Evolutionary conservation across 2,797 vertebrate genomes (phyloP).

Genomic region (Pachyuromys duprasi): DNA sequence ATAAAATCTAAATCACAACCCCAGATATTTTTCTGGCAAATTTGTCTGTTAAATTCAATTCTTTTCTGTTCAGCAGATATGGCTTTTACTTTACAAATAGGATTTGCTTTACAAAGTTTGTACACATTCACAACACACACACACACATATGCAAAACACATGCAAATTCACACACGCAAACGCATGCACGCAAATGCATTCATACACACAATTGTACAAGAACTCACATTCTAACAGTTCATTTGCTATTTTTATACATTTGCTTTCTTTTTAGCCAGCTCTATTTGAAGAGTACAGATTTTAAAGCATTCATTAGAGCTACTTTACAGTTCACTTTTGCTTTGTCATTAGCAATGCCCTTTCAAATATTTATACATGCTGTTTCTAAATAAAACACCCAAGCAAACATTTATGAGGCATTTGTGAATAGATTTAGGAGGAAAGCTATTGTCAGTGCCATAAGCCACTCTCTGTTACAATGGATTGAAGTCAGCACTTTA

Average conservation of each 20-base stretch:
- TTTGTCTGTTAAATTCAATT: constrained; percentile 54
- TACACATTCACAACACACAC: background rate
- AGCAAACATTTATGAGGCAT: constrained; percentile 79
- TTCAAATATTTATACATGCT: constrained; percentile 79
- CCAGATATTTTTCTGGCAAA: constrained; percentile 57
- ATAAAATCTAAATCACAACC: constrained; percentile 74
- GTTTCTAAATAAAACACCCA: constrained; percentile 83
- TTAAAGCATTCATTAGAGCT: constrained; percentile 68
- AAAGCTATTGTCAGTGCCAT: constrained; percentile 75
- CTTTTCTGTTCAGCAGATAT: constrained; percentile 59
- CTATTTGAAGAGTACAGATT: constrained; percentile 23
- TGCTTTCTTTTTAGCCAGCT: background rate
- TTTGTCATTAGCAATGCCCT: constrained; percentile 77
- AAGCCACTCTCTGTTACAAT: constrained; percentile 67
- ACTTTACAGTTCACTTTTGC: constrained; percentile 72
- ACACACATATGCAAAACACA: background rate
- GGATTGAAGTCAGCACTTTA: constrained; percentile 80
- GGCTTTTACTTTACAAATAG: constrained; percentile 59
- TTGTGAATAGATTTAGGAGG: constrained; percentile 80
- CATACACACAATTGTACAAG: background rate
- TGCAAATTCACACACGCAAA: background rate
- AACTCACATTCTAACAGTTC: background rate
- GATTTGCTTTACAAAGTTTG: constrained; percentile 29
- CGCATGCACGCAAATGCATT: background rate
- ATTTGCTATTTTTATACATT: background rate